Evolutionary conservation across 2,888 invertebrate species (phyloP).

Genomic region (Frankliniella fusca): DNA sequence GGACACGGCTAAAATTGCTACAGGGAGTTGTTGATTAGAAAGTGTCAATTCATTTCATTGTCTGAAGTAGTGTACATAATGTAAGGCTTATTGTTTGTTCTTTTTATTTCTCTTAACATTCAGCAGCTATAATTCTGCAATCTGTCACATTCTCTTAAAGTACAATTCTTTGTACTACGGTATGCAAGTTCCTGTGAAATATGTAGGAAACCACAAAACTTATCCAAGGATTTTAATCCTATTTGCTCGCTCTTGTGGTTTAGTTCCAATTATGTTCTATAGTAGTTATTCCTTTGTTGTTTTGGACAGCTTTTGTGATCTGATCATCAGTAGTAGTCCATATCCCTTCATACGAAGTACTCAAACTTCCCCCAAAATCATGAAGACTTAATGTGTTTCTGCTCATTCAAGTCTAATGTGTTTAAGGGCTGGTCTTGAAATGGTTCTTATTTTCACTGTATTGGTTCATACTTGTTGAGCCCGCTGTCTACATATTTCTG

Average conservation of each 20-base stretch:
- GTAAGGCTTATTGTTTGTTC: background rate
- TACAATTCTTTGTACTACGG: background rate
- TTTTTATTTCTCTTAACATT: background rate
- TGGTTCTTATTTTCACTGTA: background rate
- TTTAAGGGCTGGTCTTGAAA: background rate
- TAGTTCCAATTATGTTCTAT: background rate
- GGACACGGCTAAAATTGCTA: background rate
- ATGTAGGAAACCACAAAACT: constrained; percentile 17
- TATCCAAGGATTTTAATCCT: background rate
- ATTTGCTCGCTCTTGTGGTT: background rate
- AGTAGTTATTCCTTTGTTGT: too few species aligned
- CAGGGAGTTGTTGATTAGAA: background rate
- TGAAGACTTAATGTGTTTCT: too few species aligned
- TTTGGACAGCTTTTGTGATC: too few species aligned
- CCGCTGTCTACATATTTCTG: background rate
- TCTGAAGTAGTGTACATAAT: background rate
- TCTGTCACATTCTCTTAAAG: background rate
- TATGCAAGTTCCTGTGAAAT: constrained; percentile 26
- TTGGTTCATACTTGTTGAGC: background rate
- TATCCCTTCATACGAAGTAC: too few species aligned
- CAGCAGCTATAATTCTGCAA: background rate
- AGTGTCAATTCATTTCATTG: too few species aligned
- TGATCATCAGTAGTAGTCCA: too few species aligned
- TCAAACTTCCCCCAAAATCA: too few species aligned
- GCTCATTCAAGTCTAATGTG: background rate